Evolutionary conservation across 1,140 invertebrate species (phyloP).

Genomic region (Asbolus verrucosus): DNA sequence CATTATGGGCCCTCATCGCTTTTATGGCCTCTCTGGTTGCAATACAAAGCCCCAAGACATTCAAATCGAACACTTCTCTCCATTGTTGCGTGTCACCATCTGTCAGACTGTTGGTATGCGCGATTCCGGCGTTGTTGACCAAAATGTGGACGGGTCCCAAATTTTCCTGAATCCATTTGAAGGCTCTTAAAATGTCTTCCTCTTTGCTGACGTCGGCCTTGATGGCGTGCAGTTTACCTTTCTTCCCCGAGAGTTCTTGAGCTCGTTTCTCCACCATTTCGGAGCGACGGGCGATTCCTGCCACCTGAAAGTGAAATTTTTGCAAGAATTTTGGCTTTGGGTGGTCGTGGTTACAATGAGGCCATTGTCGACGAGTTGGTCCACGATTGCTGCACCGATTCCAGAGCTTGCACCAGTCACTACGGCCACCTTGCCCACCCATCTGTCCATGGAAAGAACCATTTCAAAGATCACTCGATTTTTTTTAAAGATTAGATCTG

Average conservation of each 20-base stretch:
- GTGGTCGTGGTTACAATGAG: background rate
- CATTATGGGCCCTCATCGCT: too few species aligned
- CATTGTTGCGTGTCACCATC: background rate
- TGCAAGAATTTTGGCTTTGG: too few species aligned
- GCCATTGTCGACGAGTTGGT: background rate
- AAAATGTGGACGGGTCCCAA: background rate
- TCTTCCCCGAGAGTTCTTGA: conserved; percentile 48
- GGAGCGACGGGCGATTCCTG: conserved; percentile 76
- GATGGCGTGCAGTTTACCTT: conserved; percentile 66
- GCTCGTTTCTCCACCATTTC: conserved; percentile 68
- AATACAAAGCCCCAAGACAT: too few species aligned
- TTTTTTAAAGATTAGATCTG: too few species aligned
- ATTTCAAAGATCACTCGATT: too few species aligned
- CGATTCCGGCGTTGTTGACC: background rate
- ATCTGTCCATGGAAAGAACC: conserved; percentile 5
- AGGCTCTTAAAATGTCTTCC: conserved; percentile 74
- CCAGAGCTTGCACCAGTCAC: conserved; percentile 19
- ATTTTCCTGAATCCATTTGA: conserved; percentile 65
- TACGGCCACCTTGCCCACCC: conserved; percentile 16
- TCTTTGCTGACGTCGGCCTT: conserved; percentile 77
- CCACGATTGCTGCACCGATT: background rate
- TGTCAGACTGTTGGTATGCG: background rate
- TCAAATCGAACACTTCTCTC: too few species aligned
- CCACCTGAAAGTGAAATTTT: conserved; percentile 68
- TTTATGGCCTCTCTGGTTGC: too few species aligned